Evolutionary conservation across 2,797 vertebrate species (phyloP).

Genomic region (Cyclopterus lumpus): DNA sequence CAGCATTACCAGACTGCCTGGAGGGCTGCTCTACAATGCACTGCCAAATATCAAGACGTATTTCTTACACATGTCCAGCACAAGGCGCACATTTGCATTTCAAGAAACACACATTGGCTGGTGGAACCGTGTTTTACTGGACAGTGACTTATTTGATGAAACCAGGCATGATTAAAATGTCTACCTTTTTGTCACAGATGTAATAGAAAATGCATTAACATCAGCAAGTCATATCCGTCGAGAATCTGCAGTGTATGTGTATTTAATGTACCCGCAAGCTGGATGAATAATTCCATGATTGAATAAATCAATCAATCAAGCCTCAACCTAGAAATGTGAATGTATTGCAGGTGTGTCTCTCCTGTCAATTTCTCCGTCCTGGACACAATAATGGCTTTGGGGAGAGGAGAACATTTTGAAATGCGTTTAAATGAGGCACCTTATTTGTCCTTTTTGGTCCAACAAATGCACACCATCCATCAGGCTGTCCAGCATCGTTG

Average conservation of each 20-base stretch:
- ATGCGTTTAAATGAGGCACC: constrained; percentile 74
- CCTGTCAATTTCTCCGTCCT: constrained; percentile 47
- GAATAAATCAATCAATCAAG: constrained; percentile 43
- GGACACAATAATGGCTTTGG: constrained; percentile 38
- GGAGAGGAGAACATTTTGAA: constrained; percentile 58
- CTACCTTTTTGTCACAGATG: not conserved
- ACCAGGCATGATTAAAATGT: constrained; percentile 9
- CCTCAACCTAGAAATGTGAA: constrained; percentile 60
- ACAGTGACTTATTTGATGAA: not conserved
- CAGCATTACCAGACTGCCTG: constrained; percentile 40
- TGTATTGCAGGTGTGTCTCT: constrained; percentile 62
- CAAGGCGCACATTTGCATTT: constrained; percentile 11
- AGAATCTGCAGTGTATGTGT: constrained; percentile 6
- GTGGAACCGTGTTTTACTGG: constrained; percentile 4
- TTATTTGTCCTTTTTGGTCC: constrained; percentile 79
- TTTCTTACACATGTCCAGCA: constrained; percentile 31
- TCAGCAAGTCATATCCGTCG: constrained; percentile 2
- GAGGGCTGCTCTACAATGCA: constrained; percentile 38
- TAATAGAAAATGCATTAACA: not conserved
- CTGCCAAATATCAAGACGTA: constrained; percentile 13
- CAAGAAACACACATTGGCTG: not conserved
- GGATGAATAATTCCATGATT: constrained; percentile 8
- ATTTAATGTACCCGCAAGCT: constrained; percentile 8
- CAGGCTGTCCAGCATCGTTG: constrained; percentile 72
- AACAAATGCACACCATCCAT: constrained; percentile 76